Evolutionary conservation across 2,113 vertebrate genomes (phyloP), one percentile per base, ranked within the genome.

Genomic region (Spermophilus dauricus): DNA sequence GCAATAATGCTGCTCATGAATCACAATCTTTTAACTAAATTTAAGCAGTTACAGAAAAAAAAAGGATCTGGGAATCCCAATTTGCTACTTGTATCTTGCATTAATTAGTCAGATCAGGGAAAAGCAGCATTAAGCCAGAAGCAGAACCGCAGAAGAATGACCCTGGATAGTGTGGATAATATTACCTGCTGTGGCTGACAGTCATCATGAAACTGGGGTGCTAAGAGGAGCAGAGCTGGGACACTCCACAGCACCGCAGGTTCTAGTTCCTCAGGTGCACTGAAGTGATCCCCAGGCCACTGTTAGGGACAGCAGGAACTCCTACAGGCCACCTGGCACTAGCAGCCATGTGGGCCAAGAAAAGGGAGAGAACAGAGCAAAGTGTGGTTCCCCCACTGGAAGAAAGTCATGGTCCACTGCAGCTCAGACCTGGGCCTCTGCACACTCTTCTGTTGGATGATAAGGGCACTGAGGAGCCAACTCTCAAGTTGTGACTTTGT

Each of bases 301-400:
- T 86, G 5, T 45, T 48, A 1, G 28, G n/a, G 75, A 56, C 0
- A 48, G 17, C 8, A 76, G 6, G 24, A 1, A 24, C 17, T n/a
- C 20, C 2, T 67, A 26, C 34, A 17, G 63, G 37, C 26, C 76
- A 17, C 72, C 17, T 24, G 14, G 1, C 9, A 30, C 10, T 51
- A n/a, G 4, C 0, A 12, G 16, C 2, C 9, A 20, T 0, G 20
- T 4, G 5, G 5, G 18, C 11, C 56, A 24, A 37, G 16, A 16
- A 65, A 20, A 65, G 2, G 12, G 2, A 86, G 32, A 12, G 0
- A 37, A 39, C 8, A 39, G 32, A 67, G 13, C 11, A 32, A 56
- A 3, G 5, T 8, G 20, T 32, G 2, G 2, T 85, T 9, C 12
- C 6, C 12, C 37, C 1, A 10, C 4, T 32, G 18, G 7, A 65